Evolutionary conservation across 2,888 invertebrate species (phyloP), one percentile per base, ranked within the genome.

Genomic region (Apamea crenata): DNA sequence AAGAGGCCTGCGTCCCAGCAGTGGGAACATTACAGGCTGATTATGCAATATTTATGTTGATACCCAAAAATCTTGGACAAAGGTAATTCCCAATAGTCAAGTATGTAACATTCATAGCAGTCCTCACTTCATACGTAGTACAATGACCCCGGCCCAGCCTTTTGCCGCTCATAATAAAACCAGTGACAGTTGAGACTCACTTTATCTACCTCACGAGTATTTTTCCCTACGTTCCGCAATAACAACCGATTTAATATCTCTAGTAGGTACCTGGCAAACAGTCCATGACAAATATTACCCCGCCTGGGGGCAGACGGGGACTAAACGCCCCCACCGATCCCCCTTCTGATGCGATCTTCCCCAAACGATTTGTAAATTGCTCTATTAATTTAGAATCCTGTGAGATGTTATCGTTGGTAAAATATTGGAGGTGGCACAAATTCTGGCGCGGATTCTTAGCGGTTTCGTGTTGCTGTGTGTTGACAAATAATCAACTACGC

Each of bases 331-430:
- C 69, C 73, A 61, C 69, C 59, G 32, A n/a, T 59, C 66, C 63
- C 65, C 76, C 67, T 73, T 66, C 77, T 70, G 91, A 91, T 91
- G 81, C 70, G 74, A 91, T 90, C 89, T 90, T 84, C 89, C 88
- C 85, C 86, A 86, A 89, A 90, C 91, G 93, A 93, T 93, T 94
- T 93, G 93, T 92, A 92, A 94, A 94, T 93, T 91, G 91, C 90
- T 92, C 92, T 91, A 93, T 93, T 93, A 93, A 93, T 93, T 93
- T 90, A 80, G 84, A 84, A 87, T 84, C 90, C 89, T 88, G 84
- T 85, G 85, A 88, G 93, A 93, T 92, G 83, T 72, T 93, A 94
- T 94, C 93, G 81, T 71, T 36, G 74, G 77, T 93, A 89, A 94
- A 93, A 91, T 93, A 93, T 92, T 88, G 81, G 82, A 83, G 82